Base-by-base conservation (phyloP, 2,113 vertebrate genomes). In the Nothoprocta perdicaria region DNA sequence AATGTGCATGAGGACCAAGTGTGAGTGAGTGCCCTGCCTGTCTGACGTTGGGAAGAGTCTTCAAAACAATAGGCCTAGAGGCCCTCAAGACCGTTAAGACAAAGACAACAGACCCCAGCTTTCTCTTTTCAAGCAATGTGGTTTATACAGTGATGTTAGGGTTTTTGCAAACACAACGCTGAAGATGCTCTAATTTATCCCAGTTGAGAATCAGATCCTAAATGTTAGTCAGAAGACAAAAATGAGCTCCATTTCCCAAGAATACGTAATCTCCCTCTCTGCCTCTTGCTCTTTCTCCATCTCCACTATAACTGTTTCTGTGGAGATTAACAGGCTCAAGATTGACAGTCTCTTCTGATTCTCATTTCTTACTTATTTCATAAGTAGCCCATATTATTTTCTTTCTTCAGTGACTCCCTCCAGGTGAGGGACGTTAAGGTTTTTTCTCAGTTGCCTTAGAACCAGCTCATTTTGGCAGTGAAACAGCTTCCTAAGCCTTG, bases 221-320 rank as follows among this genome's bases (percentile, higher is more conserved):
- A 93, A 88, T 93, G 88, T 95, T 96, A 90, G 86, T 95, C 92
- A 94, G 88, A 66, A 90, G 74, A 92, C 91, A 96, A 96, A 95
- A 91, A 94, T 94, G 90, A 89, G 68, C 83, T 80, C 46, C 92
- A 66, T 92, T 95, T 91, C 92, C 84, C 50, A 80, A 66, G 66
- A 45, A 73, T 72, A 60, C 46, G 58, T 79, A 83, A 63, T 58
- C 11, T 89, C 43, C 22, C 31, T 72, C 46, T 67, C 73, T 82
- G 23, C 62, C 78, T 76, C 63, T 80, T 77, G 8, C 53, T 69
- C 27, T 43, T 62, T 78, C 29, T 79, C 43, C 76, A 50, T 82
- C 63, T 82, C 88, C 43, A 29, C 84, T 41, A 60, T 79, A 57
- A 22, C 53, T 71, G 53, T 90, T 91, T 77, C 86, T 91, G 45